phyloP scores from a whole-genome alignment of 1,140 invertebrate genomes.

The Pachypeltis micranthus region DNA sequence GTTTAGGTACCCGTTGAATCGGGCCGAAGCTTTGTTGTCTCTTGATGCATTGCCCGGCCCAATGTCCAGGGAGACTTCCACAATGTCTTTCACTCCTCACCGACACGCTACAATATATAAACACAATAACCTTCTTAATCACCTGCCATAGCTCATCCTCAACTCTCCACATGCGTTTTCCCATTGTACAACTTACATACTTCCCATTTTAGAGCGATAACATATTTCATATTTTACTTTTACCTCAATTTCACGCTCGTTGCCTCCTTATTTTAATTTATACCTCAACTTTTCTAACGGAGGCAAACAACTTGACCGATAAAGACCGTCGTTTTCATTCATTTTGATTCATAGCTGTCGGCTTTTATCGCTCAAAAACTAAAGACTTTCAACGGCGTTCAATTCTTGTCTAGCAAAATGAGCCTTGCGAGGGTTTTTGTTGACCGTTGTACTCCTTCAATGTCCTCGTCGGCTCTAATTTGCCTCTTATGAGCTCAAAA shows the following conservation, averaged over 20 bases:
- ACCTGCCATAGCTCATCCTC: slow-evolving; percentile 1
- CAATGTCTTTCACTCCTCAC: background rate
- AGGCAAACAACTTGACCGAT: no score
- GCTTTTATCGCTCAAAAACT: no score
- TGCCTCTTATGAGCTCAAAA: no score
- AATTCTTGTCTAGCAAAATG: no score
- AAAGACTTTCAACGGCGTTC: no score
- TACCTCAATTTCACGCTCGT: background rate
- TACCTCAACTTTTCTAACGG: no score
- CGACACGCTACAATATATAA: slow-evolving; percentile 2
- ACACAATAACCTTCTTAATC: slow-evolving; percentile 1
- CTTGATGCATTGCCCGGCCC: background rate
- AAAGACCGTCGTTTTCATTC: no score
- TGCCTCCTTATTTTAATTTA: no score
- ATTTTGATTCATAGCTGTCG: no score
- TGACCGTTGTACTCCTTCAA: no score
- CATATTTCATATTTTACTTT: slow-evolving; percentile 2
- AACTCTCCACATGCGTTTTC: background rate
- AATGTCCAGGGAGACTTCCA: background rate
- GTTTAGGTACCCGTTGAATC: background rate
- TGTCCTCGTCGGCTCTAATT: no score
- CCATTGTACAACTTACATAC: slow-evolving; percentile 4
- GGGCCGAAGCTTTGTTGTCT: background rate
- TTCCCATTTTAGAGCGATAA: background rate
- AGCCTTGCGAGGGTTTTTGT: no score